Evolutionary conservation across 2,888 invertebrate species (phyloP), one percentile per base, ranked within the genome.

Genomic region (Smittia aterrima): DNA sequence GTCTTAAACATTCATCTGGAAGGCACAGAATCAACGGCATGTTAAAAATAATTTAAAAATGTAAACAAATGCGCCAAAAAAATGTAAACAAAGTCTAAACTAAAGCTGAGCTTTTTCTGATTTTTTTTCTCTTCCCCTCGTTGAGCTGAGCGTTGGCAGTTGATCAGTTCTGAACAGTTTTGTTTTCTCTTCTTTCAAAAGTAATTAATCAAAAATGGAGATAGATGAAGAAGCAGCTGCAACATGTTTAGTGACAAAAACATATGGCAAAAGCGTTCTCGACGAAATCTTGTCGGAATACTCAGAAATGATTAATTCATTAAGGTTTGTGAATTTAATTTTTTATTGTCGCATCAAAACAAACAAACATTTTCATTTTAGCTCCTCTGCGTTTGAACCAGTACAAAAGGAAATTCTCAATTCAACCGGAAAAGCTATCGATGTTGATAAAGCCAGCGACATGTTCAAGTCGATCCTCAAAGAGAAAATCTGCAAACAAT

Each of bases 401-500:
- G 9, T 64, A 22, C 27, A 73, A 24, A 18, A 32, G n/a, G 40
- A 18, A 7, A 73, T 73, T 9, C 38, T 9, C 7, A 41, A 40
- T 22, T 32, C 54, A 7, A 62, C 32, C 0, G 25, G 47, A 2
- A 64, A 71, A 27, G 11, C 16, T 11, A 25, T 71, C 20, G 71
- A 71, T 54, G 7, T 73, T 1, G 41, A 73, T 20, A 73, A 40
- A 6, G 64, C 73, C 7, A 24, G 6, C 2, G 40, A 38, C 16
- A 22, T 64, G 22, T 62, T 64, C 62, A 71, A 75, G 24, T 16
- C 24, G 2, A 25, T 66, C 18, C 47, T 75, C 4, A 22, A 38
- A 22, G 40, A 32, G 7, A 13, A 11, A 4, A 24, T 75, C 11
- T 24, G 13, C 16, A 13, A 18, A 4, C 66, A 68, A 25, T 75